These are phyloP conservation scores for Scaptomyza polygonia DNA, from an alignment of 2,888 invertebrate species.

Conservation along the genomic window DNA sequence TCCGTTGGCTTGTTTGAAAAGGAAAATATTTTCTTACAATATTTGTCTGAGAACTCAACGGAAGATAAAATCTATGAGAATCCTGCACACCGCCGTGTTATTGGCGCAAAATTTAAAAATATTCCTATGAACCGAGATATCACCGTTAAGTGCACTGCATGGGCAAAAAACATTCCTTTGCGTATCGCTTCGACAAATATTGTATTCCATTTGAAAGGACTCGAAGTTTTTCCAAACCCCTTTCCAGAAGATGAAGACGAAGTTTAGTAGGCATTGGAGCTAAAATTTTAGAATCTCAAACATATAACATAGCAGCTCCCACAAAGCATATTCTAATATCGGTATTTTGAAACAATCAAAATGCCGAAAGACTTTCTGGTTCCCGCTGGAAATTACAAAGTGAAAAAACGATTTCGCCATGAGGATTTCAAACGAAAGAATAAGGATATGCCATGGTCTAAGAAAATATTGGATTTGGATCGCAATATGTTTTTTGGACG, in stretches of 20 bases:
- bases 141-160: conserved; percentile 29
- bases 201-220: conserved; percentile 31
- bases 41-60: conserved; percentile 37
- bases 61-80: conserved; percentile 2
- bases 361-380: conserved; percentile 48
- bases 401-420: conserved; percentile 58
- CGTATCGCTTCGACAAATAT: conserved; percentile 14
- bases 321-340: not conserved
- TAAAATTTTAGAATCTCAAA: not conserved
- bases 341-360: not conserved
- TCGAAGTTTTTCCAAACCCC: not conserved
- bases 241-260: conserved; percentile 12
- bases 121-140: conserved; percentile 49
- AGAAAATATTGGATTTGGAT: conserved; percentile 56
- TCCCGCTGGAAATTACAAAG: conserved; percentile 47
- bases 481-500: conserved; percentile 39
- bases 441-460: conserved; percentile 61
- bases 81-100: conserved; percentile 52
- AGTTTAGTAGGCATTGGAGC: not conserved
- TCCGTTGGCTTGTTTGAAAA: conserved; percentile 33
- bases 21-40: conserved; percentile 1
- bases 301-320: not conserved
- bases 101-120: conserved; percentile 49
- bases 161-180: conserved; percentile 45
- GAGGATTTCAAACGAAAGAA: conserved; percentile 27